Evolutionary conservation across 1,140 invertebrate genomes (phyloP), one percentile per base, ranked within the genome.

Genomic region (Trissolcus basalis): DNA sequence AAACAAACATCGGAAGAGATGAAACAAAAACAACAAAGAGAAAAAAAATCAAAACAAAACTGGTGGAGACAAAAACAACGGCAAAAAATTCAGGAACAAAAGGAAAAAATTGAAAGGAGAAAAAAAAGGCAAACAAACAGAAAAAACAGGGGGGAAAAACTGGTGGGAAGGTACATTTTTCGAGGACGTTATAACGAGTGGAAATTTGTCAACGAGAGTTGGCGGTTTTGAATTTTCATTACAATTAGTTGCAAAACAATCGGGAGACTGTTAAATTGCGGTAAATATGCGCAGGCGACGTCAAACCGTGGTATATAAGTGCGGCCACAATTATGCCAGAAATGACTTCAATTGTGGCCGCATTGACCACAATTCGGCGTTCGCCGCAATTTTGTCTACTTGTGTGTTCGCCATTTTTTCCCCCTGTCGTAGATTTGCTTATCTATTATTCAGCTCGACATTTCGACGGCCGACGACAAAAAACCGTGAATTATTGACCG

Each of bases 401-500:
- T 54, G 33, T 14, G 33, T 35, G 19, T 51, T 48, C 33, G 12
- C 11, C 10, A 45, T 51, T 53, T 71, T 63, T 56, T 49, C 50
- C 50, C 0, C 27, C 6, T 39, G 11, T 44, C 13, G 16, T 41
- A 58, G 27, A 65, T 56, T 53, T 27, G 49, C 45, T 60, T 27
- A 54, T 72, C 54, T 64, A 53, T 58, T 45, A 72, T 72, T 53
- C 13, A 72, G 50, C 2, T 27, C 36, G 39, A 19, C 59, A 19
- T 63, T 71, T 64, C 54, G 39, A 19, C 43, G 13, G 36, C 19
- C 48, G 19, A 58, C 44, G 54, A 65, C 69, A 72, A 65, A 64
- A 68, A 65, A 53, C 0, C 32, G 49, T 65, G 69, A 72, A 72
- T 72, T 72, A 72, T 72, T 72, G 49, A 72, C 53, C 39, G 43